Evolutionary conservation across 2,797 vertebrate genomes (phyloP).

Genomic region (Pangasius macronema): DNA sequence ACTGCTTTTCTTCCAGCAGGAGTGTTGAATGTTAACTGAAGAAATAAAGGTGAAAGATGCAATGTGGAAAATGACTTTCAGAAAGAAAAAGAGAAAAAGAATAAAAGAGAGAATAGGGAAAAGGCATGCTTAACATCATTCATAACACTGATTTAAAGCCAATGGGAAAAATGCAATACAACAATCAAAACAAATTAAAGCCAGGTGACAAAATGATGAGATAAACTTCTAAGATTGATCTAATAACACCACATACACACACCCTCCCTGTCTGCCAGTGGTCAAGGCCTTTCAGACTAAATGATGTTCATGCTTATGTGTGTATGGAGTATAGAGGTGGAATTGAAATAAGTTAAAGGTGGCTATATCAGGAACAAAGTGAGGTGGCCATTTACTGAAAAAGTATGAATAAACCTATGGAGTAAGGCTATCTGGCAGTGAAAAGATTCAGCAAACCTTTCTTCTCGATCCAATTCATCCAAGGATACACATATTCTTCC

Average conservation of each 20-base stretch:
- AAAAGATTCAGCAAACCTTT: constrained; percentile 4
- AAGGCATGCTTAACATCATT: not conserved
- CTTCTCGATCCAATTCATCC: not conserved
- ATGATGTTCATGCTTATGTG: constrained; percentile 20
- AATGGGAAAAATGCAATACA: constrained; percentile 18
- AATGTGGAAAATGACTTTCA: constrained; percentile 18
- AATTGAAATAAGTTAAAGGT: not conserved
- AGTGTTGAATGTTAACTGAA: not conserved
- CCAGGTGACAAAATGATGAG: constrained; percentile 24
- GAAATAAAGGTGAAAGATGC: not conserved
- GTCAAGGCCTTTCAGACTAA: constrained; percentile 33
- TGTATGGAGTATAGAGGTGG: not conserved
- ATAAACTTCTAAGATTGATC: constrained; percentile 30
- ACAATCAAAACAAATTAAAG: constrained; percentile 17
- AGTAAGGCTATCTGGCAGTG: not conserved
- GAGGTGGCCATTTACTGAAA: not conserved
- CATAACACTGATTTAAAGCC: not conserved
- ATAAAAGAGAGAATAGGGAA: not conserved
- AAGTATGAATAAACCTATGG: not conserved
- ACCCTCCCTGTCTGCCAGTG: constrained; percentile 1
- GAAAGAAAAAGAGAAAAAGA: not conserved
- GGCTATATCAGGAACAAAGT: not conserved
- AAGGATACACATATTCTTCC: not conserved
- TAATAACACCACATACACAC: not conserved
- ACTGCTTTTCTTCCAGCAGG: not conserved